Conservation (phyloP, 2,797 vertebrate genomes). For the Sylvilagus floridanus region DNA sequence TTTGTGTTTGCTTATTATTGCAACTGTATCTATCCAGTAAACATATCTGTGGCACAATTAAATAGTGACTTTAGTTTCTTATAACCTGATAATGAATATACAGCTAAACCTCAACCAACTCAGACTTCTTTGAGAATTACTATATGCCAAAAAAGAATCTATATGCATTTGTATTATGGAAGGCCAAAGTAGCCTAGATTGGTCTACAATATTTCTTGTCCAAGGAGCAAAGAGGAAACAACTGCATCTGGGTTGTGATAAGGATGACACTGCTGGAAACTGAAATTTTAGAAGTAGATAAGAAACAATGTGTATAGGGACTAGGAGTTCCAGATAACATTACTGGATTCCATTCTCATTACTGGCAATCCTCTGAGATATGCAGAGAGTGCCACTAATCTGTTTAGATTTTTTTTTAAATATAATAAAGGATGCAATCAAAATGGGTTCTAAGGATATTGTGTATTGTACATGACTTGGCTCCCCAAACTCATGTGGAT, state of each 20-base stretch:
- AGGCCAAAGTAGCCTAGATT: background rate
- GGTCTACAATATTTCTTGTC: background rate
- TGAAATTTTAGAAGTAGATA: background rate
- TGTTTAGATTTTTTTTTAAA: background rate
- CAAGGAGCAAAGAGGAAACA: background rate
- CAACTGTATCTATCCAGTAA: background rate
- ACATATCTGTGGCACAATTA: background rate
- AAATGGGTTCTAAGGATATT: background rate
- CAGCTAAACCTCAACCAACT: background rate
- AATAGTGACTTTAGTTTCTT: background rate
- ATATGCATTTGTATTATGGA: background rate
- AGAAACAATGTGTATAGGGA: background rate
- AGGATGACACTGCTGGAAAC: background rate
- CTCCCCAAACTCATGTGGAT: too few relatives aligned
- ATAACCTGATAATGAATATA: background rate
- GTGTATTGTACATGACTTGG: too few relatives aligned
- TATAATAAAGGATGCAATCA: background rate
- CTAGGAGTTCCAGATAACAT: background rate
- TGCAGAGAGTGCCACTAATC: background rate
- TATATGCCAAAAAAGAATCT: background rate
- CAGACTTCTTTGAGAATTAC: background rate
- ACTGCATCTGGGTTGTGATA: background rate
- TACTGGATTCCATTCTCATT: conserved; percentile 11
- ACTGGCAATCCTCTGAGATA: background rate
- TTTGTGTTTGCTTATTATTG: background rate